Evolutionary conservation across 2,797 vertebrate species (phyloP), one percentile per base, ranked within the genome.

Genomic region (Sebastes glaucus): DNA sequence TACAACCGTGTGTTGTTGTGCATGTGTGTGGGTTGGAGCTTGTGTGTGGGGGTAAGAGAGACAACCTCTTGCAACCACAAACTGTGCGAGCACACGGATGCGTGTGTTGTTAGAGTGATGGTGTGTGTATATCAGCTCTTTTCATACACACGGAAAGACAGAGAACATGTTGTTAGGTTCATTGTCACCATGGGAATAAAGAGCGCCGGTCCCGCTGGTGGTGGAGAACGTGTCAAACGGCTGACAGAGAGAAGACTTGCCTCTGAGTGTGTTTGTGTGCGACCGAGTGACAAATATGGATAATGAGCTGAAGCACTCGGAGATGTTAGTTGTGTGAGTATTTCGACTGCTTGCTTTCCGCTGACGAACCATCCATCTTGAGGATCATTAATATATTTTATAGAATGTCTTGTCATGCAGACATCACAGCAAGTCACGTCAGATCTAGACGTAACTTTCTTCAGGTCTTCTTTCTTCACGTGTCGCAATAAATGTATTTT

Each of bases 131-230:
- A 9, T 52, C 13, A 49, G n/a, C 3, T 70, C 28, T 60, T 55
- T 73, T 73, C 60, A 18, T 11, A 28, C 74, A 71, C 22, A 52
- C 20, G 82, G 2, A 71, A 35, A 80, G 23, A 68, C 60, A 69
- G 52, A 2, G 53, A 78, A 60, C 83, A 30, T 72, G 75, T 28
- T 77, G 71, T 81, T 68, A 63, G 66, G 69, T 81, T 85, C 42
- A 10, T 76, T 49, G 56, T 88, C 82, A 10, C 82, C 85, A 87
- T 85, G 84, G 87, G 86, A 86, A 89, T 80, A 25, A 71, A 65
- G 59, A 32, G 60, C 56, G 52, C 14, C 69, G 5, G 73, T 85
- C 80, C 86, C 77, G 22, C 76, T 16, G 52, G 88, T 75, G 82
- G 80, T 75, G 82, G 80, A 75, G 74, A 77, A 79, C 13, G 6